These are phyloP conservation scores for Urosaurus nigricauda DNA, from an alignment of 2,797 vertebrate species.

Conservation along the genomic window DNA sequence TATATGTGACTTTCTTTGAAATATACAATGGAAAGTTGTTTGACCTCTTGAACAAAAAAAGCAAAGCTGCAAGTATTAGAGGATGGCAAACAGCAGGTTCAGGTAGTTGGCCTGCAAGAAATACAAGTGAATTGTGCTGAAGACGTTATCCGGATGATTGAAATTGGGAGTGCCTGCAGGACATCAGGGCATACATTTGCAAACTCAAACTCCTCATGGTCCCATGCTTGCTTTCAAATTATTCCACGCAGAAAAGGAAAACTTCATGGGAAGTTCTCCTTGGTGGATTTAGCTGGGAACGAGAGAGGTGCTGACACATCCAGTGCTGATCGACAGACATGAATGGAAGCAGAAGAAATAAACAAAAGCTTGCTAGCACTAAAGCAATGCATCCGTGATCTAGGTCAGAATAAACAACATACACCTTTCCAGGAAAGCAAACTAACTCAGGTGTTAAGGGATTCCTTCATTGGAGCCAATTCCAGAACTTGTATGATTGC, in stretches of 20 bases:
- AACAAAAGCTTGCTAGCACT: constrained; percentile 96
- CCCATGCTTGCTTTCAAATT: constrained; percentile 96
- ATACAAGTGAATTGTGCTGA: constrained; percentile 85
- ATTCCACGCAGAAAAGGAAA: constrained; percentile 84
- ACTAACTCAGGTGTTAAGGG: constrained; percentile 95
- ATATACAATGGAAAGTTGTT: constrained; percentile 99
- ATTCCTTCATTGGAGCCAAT: constrained; percentile 96
- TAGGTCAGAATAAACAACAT: constrained; percentile 95
- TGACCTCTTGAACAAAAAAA: constrained; percentile 95
- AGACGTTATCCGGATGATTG: constrained; percentile 93
- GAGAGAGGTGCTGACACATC: constrained; percentile 93
- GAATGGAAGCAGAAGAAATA: constrained; percentile 95
- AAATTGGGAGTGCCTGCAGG: constrained; percentile 92
- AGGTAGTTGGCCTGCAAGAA: constrained; percentile 94
- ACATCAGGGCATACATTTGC: constrained; percentile 97
- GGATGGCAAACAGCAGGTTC: constrained; percentile 94
- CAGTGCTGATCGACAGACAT: constrained; percentile 90
- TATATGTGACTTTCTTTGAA: constrained; percentile 95
- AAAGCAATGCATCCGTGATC: constrained; percentile 97
- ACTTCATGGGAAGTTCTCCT: constrained; percentile 93
- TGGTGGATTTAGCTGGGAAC: constrained; percentile 96
- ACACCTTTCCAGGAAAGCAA: constrained; percentile 98
- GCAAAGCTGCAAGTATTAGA: constrained; percentile 92
- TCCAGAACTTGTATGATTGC: constrained; percentile 98
- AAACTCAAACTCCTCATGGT: constrained; percentile 94